Conservation (phyloP, 2,888 invertebrate species). For the Agapostemon virescens region DNA sequence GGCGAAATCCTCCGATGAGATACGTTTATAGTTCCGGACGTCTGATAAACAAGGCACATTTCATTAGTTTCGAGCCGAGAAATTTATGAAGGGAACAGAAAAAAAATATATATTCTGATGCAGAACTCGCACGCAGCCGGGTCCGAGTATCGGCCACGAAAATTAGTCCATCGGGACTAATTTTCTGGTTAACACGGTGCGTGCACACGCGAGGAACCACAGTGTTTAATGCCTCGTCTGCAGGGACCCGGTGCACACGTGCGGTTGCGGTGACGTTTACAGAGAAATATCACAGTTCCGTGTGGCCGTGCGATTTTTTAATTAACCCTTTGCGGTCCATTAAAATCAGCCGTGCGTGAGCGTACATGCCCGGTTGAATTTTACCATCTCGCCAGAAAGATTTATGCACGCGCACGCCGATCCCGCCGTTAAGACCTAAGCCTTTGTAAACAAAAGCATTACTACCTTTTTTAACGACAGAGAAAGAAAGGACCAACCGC, state of each 20-base stretch:
- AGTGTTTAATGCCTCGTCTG: slow-evolving; percentile 54
- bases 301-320: slow-evolving; percentile 55
- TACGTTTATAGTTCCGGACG: neutral
- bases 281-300: slow-evolving; percentile 45
- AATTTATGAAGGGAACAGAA: neutral
- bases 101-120: neutral
- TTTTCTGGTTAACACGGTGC: slow-evolving; percentile 50
- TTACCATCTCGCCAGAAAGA: slow-evolving; percentile 16
- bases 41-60: neutral
- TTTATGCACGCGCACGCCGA: slow-evolving; percentile 11
- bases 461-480: neutral
- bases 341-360: slow-evolving; percentile 43
- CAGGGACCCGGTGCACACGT: slow-evolving; percentile 43
- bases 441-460: neutral
- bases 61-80: neutral
- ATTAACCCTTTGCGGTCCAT: slow-evolving; percentile 60
- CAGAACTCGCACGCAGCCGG: slow-evolving; percentile 28
- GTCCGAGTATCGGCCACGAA: slow-evolving; percentile 36
- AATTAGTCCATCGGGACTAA: slow-evolving; percentile 62
- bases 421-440: neutral
- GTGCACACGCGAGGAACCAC: slow-evolving; percentile 42
- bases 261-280: slow-evolving; percentile 45
- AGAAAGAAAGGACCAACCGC: neutral
- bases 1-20: neutral
- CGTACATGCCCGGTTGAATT: slow-evolving; percentile 26